phyloP scores from a whole-genome alignment of 2,797 vertebrate genomes.

The Cetoscarus ocellatus region DNA sequence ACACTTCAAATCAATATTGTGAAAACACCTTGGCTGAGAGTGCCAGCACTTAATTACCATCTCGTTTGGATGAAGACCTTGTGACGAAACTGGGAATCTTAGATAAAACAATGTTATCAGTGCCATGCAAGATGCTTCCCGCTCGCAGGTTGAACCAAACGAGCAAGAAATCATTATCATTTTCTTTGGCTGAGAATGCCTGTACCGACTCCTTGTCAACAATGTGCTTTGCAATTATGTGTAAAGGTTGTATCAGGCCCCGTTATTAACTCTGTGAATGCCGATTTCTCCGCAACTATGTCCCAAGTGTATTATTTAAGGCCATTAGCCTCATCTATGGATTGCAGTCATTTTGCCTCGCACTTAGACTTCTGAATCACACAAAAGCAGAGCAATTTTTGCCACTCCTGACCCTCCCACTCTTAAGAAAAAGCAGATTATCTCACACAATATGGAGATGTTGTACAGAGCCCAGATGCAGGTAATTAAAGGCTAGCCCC shows the following conservation, averaged over 20 bases:
- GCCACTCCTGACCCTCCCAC: conserved; percentile 62
- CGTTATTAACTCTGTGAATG: conserved; percentile 78
- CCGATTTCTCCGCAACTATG: conserved; percentile 52
- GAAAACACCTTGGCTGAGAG: conserved; percentile 62
- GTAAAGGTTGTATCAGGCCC: conserved; percentile 66
- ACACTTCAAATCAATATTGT: conserved; percentile 57
- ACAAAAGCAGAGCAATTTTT: conserved; percentile 76
- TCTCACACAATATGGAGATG: conserved; percentile 61
- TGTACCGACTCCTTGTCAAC: conserved; percentile 66
- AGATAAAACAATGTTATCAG: conserved; percentile 75
- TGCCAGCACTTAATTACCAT: conserved; percentile 69
- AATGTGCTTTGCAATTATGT: conserved; percentile 69
- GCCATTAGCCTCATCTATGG: conserved; percentile 75
- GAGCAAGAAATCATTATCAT: conserved; percentile 64
- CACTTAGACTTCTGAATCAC: conserved; percentile 59
- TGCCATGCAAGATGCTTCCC: conserved; percentile 59
- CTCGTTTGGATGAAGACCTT: conserved; percentile 67
- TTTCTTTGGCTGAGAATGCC: conserved; percentile 59
- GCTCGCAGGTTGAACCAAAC: conserved; percentile 66
- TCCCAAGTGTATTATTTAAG: conserved; percentile 73
- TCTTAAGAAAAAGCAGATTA: conserved; percentile 64
- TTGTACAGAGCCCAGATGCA: conserved; percentile 58
- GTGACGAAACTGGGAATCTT: conserved; percentile 59
- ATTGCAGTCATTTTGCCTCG: conserved; percentile 63
- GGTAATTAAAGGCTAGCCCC: conserved; percentile 72